Evolutionary conservation across 1,140 invertebrate species (phyloP).

Genomic region (Heliconius melpomene): DNA sequence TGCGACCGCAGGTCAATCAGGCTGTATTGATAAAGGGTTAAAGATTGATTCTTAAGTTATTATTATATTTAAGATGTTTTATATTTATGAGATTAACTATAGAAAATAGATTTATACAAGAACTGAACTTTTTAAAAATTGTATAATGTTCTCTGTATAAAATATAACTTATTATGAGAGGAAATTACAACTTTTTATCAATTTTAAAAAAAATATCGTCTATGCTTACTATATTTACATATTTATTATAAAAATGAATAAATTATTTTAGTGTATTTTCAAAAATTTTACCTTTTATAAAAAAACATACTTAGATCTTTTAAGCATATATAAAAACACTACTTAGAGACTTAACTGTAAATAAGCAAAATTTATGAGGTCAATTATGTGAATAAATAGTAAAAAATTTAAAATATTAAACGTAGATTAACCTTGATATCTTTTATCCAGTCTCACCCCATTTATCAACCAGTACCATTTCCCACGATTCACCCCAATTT

Average conservation of each 20-base stretch:
- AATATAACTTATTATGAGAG: background rate
- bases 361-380: constrained; percentile 7
- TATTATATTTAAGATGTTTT: background rate
- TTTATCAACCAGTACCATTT: constrained; percentile 51
- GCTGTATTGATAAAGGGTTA: constrained; percentile 43
- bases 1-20: constrained; percentile 68
- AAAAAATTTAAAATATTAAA: constrained; percentile 44
- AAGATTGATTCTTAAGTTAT: background rate
- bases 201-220: too few relatives aligned
- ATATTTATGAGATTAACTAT: background rate
- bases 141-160: background rate
- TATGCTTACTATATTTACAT: too few relatives aligned
- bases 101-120: background rate
- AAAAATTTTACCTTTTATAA: background rate
- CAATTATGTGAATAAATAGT: constrained; percentile 3
- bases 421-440: constrained; percentile 65
- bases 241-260: too few relatives aligned
- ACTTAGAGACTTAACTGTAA: background rate
- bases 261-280: too few relatives aligned
- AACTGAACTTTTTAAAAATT: background rate
- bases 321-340: background rate
- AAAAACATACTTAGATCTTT: background rate
- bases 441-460: constrained; percentile 56
- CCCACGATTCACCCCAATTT: constrained; percentile 77
- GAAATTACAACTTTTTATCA: too few relatives aligned